phyloP scores from a whole-genome alignment of 2,113 vertebrate species.

The Campylorhamphus procurvoides region DNA sequence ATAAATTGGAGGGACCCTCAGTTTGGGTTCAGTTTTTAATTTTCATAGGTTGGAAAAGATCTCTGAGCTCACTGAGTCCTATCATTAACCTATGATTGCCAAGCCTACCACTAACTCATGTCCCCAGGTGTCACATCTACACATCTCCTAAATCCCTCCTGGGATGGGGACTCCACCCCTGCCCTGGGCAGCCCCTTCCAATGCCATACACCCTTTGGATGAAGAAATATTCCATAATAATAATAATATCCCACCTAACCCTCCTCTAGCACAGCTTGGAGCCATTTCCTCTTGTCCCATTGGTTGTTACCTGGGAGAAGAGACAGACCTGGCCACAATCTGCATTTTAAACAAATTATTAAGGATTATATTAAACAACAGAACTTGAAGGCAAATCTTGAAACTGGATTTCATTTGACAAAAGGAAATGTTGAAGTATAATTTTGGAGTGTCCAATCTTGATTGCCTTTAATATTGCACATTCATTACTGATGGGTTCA shows the following conservation, averaged over 20 bases:
- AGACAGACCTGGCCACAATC: not conserved
- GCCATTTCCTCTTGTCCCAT: not conserved
- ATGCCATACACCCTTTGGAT: not conserved
- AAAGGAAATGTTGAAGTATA: not conserved
- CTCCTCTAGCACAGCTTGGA: not conserved
- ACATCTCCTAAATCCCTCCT: not conserved
- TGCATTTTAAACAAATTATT: not conserved
- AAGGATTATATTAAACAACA: not conserved
- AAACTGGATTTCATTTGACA: not conserved
- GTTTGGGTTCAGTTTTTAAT: not conserved
- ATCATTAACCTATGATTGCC: not conserved
- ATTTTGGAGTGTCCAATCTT: not conserved
- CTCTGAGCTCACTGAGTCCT: not conserved
- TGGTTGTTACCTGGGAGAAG: not conserved
- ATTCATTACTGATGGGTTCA: not conserved
- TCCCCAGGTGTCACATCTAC: not conserved
- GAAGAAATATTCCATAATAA: too few relatives aligned
- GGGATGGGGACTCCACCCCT: not conserved
- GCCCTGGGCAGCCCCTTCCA: not conserved
- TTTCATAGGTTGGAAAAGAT: not conserved
- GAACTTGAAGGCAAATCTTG: not conserved
- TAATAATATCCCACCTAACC: rapidly evolving
- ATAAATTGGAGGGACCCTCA: not conserved
- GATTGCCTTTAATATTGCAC: not conserved
- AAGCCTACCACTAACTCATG: not conserved